These are phyloP conservation scores for Sinonovacula constricta DNA, from an alignment of 1,140 invertebrate genomes.

Conservation along the genomic window DNA sequence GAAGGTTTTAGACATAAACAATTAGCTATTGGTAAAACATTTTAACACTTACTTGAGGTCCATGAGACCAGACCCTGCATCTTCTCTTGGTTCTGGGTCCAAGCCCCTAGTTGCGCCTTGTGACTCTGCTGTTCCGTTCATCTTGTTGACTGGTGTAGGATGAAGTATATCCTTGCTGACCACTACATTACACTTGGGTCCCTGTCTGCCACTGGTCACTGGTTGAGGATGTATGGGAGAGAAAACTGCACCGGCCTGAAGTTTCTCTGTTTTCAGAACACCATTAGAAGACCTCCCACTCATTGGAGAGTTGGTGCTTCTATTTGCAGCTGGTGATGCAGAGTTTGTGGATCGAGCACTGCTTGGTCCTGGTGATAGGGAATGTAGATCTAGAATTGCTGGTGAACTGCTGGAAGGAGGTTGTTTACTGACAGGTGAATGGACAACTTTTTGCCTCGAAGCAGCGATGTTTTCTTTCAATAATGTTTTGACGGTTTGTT, in stretches of 20 bases:
- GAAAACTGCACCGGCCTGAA: constrained; percentile 63
- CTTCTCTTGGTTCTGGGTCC: neutral
- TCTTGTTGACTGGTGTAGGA: constrained; percentile 49
- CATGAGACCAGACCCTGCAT: neutral
- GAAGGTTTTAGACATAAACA: too few relatives aligned
- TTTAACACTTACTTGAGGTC: constrained; percentile 42
- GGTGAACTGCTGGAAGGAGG: constrained; percentile 30
- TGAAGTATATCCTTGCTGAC: constrained; percentile 56
- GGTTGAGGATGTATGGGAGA: constrained; percentile 75
- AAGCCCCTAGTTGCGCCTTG: neutral
- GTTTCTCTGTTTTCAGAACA: constrained; percentile 60
- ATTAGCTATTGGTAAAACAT: too few relatives aligned
- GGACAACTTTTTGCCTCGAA: constrained; percentile 19
- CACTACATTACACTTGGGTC: constrained; percentile 24
- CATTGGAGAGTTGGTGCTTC: constrained; percentile 19
- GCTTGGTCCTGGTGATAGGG: constrained; percentile 18
- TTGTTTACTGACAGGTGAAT: constrained; percentile 25
- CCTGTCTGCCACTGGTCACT: constrained; percentile 55
- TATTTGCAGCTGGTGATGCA: neutral
- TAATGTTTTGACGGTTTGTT: neutral
- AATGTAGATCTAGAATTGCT: constrained; percentile 35
- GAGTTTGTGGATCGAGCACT: neutral
- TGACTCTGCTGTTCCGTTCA: neutral
- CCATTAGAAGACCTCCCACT: constrained; percentile 26
- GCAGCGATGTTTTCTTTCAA: neutral